phyloP scores from a whole-genome alignment of 2,888 invertebrate species.

The Hirtodrosophila cameraria region DNA sequence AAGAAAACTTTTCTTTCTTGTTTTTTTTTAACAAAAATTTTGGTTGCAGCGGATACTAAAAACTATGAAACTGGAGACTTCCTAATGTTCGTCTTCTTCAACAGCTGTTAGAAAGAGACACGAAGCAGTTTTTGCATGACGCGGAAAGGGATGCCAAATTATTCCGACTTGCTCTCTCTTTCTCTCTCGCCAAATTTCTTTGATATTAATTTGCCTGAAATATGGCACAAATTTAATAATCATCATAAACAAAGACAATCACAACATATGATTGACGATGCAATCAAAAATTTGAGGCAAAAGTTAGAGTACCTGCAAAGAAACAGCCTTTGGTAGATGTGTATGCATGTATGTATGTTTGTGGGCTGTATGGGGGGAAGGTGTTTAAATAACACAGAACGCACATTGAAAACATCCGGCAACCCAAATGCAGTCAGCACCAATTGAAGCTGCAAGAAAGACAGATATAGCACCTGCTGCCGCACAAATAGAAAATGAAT shows the following conservation, averaged over 20 bases:
- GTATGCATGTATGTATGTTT: too few species aligned
- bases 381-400: conserved; percentile 34
- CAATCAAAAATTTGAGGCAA: conserved; percentile 55
- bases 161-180: background rate
- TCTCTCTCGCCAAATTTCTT: conserved; percentile 3
- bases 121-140: conserved; percentile 12
- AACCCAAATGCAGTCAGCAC: conserved; percentile 28
- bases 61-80: too few species aligned
- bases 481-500: conserved; percentile 75
- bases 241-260: conserved; percentile 14
- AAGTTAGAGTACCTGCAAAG: conserved; percentile 16
- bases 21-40: too few species aligned
- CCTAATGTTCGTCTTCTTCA: too few species aligned
- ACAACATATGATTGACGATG: conserved; percentile 70
- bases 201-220: conserved; percentile 67
- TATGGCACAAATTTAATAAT: conserved; percentile 45
- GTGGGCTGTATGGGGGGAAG: too few species aligned
- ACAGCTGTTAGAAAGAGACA: conserved; percentile 2
- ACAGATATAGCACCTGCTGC: conserved; percentile 22
- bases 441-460: conserved; percentile 19
- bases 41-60: too few species aligned
- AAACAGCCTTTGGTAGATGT: conserved; percentile 5
- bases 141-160: conserved; percentile 18
- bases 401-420: conserved; percentile 28
- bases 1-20: too few species aligned